Conservation (phyloP, 2,113 vertebrate genomes). For the Urocitellus parryii region DNA sequence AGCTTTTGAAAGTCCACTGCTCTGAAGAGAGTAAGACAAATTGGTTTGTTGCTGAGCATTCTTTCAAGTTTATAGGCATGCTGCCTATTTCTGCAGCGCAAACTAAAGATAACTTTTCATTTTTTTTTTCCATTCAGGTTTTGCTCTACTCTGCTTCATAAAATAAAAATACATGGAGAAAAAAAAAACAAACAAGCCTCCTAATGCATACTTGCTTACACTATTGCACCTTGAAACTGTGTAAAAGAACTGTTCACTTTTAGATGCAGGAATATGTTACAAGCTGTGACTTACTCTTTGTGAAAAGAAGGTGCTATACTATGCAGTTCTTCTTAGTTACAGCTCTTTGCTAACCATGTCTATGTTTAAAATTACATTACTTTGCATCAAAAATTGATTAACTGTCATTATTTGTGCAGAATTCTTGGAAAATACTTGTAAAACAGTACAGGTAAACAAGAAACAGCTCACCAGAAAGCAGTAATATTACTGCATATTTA, state of each 20-base stretch:
- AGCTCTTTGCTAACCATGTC: not conserved
- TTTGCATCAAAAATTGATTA: not conserved
- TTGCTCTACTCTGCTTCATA: not conserved
- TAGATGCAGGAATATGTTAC: not conserved
- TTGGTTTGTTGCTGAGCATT: not conserved
- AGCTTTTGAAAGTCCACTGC: conserved; percentile 12
- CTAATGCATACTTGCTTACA: not conserved
- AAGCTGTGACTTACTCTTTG: not conserved
- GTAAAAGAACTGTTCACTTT: not conserved
- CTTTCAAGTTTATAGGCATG: not conserved
- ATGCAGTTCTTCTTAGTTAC: not conserved
- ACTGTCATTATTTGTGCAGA: not conserved
- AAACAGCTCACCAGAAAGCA: not conserved
- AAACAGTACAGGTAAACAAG: not conserved
- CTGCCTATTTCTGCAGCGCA: not conserved
- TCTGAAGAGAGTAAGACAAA: not conserved
- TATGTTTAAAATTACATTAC: not conserved
- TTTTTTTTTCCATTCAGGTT: not conserved
- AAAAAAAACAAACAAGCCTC: not conserved
- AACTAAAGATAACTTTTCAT: not conserved
- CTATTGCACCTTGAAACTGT: not conserved
- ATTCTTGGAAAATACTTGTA: not conserved
- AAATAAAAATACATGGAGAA: not conserved
- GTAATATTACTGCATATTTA: not conserved
- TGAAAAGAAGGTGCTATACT: fast-evolving